phyloP scores from a whole-genome alignment of 2,113 vertebrate species.

The Alces alces region DNA sequence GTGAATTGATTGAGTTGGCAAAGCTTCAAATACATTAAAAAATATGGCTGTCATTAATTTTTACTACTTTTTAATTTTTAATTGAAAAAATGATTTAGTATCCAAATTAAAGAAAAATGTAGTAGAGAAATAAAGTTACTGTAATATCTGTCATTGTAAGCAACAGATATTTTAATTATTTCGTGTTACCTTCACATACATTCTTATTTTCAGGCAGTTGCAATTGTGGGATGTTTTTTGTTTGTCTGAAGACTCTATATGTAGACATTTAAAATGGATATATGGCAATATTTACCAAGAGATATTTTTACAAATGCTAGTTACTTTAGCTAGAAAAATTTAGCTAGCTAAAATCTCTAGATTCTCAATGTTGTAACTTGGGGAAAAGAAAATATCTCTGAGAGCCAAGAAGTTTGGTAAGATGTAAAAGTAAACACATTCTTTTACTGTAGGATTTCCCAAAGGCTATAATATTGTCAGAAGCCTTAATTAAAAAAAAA shows the following conservation, averaged over 20 bases:
- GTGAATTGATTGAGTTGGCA: background rate
- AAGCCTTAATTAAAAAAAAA: background rate
- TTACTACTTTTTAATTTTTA: constrained; percentile 26
- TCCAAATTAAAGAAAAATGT: constrained; percentile 3
- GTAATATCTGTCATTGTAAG: background rate
- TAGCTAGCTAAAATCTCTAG: background rate
- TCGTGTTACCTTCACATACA: background rate
- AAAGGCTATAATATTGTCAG: background rate
- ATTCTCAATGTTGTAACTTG: background rate
- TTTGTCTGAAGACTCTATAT: background rate
- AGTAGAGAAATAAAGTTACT: background rate
- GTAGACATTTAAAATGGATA: background rate
- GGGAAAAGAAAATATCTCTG: background rate
- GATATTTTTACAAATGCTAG: constrained; percentile 6
- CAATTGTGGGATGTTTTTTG: background rate
- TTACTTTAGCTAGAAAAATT: background rate
- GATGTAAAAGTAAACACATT: constrained; percentile 19
- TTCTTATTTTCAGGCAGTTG: background rate
- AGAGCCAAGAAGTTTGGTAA: background rate
- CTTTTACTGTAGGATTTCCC: background rate
- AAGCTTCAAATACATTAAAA: constrained; percentile 24
- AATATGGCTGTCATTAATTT: background rate
- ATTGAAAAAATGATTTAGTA: constrained; percentile 23
- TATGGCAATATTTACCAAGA: background rate
- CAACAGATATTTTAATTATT: background rate